phyloP scores from a whole-genome alignment of 2,888 invertebrate genomes.

The Leptopterna dolabrata region DNA sequence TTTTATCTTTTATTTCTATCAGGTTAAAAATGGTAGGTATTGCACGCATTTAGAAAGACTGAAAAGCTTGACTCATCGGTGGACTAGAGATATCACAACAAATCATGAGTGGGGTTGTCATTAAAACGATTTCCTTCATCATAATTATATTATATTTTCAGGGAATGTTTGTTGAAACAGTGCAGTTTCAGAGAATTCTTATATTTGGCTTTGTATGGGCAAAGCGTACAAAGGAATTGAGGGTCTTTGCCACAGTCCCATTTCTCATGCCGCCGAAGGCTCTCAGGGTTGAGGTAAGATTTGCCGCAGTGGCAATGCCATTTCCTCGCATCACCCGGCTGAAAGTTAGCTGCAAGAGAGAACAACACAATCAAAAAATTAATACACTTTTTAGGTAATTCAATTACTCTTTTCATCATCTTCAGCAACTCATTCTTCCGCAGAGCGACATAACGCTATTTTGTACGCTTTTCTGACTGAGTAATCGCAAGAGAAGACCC shows the following conservation, averaged over 20 bases:
- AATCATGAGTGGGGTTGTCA: too few relatives aligned
- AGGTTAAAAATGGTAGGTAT: too few relatives aligned
- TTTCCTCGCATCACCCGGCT: not conserved
- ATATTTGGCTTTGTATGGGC: not conserved
- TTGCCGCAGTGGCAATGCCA: not conserved
- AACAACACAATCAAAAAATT: not conserved
- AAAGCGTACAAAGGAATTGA: conserved; percentile 54
- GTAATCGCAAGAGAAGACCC: too few relatives aligned
- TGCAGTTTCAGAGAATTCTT: not conserved
- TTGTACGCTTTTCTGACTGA: too few relatives aligned
- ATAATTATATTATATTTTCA: not conserved
- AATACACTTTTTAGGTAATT: too few relatives aligned
- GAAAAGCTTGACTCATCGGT: too few relatives aligned
- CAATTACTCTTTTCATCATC: too few relatives aligned
- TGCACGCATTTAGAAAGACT: too few relatives aligned
- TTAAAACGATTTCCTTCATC: too few relatives aligned
- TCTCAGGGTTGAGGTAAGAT: not conserved
- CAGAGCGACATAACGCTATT: too few relatives aligned
- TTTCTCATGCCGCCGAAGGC: not conserved
- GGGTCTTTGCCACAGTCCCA: conserved; percentile 54
- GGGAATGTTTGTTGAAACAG: not conserved
- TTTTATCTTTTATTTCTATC: too few relatives aligned
- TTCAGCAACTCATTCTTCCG: not conserved
- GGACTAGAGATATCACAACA: too few relatives aligned
- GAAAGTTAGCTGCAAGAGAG: not conserved